Evolutionary conservation across 2,797 vertebrate genomes (phyloP).

Genomic region (Acrossocheilus wenchowensis): DNA sequence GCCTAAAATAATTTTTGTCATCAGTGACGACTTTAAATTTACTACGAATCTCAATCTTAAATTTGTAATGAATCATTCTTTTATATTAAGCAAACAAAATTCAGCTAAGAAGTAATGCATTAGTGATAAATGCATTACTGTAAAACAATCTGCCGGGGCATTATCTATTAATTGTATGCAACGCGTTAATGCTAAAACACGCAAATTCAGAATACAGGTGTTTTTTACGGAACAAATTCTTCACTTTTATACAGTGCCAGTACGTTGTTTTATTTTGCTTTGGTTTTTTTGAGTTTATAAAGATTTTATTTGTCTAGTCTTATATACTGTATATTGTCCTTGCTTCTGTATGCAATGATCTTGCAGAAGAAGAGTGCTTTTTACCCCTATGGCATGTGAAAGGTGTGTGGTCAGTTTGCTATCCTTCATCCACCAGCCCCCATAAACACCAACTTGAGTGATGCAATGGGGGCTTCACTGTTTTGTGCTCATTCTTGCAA

Average conservation of each 20-base stretch:
- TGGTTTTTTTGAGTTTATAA: not conserved
- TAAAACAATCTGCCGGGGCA: not conserved
- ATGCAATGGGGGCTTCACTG: slow-evolving; percentile 7
- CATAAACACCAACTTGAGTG: slow-evolving; percentile 17
- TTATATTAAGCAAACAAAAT: not conserved
- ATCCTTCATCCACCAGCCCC: not conserved
- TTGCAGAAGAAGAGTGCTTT: not conserved
- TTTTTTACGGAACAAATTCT: not conserved
- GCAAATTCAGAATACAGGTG: not conserved
- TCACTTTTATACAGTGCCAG: not conserved
- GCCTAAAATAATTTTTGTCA: not conserved
- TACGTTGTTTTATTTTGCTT: not conserved
- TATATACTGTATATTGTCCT: not conserved
- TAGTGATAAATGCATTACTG: not conserved
- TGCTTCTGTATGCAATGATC: not conserved
- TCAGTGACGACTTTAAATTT: not conserved
- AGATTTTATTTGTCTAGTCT: not conserved
- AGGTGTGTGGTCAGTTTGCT: slow-evolving; percentile 32
- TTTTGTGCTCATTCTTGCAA: slow-evolving; percentile 22
- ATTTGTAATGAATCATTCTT: not conserved
- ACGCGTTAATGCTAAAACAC: not conserved
- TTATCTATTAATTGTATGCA: not conserved
- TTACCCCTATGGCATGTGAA: not conserved
- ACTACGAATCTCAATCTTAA: not conserved
- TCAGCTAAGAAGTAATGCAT: not conserved